Evolutionary conservation across 2,888 invertebrate genomes (phyloP).

Genomic region (Acleris sparsana): DNA sequence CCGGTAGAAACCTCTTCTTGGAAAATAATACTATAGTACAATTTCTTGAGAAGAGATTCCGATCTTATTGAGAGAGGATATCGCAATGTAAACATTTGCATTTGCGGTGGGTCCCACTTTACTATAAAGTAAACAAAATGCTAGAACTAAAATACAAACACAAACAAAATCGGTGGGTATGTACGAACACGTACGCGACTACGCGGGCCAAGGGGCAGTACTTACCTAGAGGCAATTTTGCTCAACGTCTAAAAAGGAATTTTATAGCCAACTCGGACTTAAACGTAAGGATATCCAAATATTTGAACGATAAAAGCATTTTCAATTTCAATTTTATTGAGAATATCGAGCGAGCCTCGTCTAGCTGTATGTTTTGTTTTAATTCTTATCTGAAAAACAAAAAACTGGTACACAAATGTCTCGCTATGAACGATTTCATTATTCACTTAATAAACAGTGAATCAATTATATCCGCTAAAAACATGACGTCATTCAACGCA

Average conservation of each 20-base stretch:
- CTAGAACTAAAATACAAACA: not conserved
- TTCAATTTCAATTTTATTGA: slow-evolving; percentile 57
- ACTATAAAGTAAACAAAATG: not conserved
- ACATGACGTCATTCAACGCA: not conserved
- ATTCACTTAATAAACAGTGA: too few species aligned
- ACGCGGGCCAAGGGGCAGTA: slow-evolving; percentile 19
- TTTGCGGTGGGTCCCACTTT: too few species aligned
- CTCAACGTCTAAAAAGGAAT: slow-evolving; percentile 63
- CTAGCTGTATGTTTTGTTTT: slow-evolving; percentile 59
- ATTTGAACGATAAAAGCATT: slow-evolving; percentile 67
- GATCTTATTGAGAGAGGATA: too few species aligned
- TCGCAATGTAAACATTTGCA: too few species aligned
- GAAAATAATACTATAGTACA: too few species aligned
- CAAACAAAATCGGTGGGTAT: too few species aligned
- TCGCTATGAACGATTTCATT: too few species aligned
- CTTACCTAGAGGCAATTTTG: slow-evolving; percentile 52
- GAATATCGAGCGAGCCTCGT: slow-evolving; percentile 50
- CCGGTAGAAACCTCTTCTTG: too few species aligned
- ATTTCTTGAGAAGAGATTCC: too few species aligned
- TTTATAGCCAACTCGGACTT: slow-evolving; percentile 52
- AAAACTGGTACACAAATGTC: not conserved
- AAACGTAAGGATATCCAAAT: slow-evolving; percentile 69
- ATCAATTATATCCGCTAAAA: not conserved
- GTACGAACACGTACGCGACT: slow-evolving; percentile 1
- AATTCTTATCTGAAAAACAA: slow-evolving; percentile 32